Evolutionary conservation across 2,113 vertebrate genomes (phyloP).

Genomic region (Sclerurus mexicanus): DNA sequence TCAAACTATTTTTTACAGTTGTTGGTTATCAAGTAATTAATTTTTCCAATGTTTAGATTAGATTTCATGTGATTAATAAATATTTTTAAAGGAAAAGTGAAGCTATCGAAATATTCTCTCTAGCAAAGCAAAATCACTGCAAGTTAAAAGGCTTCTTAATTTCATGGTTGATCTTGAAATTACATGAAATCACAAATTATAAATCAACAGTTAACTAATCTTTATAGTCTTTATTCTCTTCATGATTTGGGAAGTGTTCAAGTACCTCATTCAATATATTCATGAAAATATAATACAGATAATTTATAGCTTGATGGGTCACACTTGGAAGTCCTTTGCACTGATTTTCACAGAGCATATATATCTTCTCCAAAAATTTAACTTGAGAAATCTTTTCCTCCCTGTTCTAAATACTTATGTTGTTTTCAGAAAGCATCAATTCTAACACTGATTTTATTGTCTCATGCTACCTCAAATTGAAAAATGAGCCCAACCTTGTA

Average conservation of each 20-base stretch:
- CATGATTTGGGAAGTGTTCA: neutral
- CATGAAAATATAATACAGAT: neutral
- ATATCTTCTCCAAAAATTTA: neutral
- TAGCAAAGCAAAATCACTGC: neutral
- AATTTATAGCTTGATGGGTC: neutral
- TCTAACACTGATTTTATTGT: neutral
- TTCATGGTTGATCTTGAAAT: neutral
- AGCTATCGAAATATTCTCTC: neutral
- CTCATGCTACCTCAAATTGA: neutral
- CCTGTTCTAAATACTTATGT: neutral
- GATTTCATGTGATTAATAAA: neutral
- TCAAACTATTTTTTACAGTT: neutral
- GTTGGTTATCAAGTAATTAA: neutral
- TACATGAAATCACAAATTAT: neutral
- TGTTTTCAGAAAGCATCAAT: neutral
- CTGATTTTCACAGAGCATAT: neutral
- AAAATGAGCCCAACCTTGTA: neutral
- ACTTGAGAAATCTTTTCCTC: neutral
- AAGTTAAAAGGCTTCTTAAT: neutral
- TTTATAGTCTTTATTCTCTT: conserved; percentile 1
- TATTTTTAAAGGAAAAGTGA: neutral
- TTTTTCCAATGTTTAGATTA: neutral
- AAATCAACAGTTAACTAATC: neutral
- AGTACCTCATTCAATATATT: neutral
- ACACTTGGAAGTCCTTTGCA: neutral